Base-by-base conservation (phyloP, 2,797 vertebrate genomes). In the Anabas testudineus region DNA sequence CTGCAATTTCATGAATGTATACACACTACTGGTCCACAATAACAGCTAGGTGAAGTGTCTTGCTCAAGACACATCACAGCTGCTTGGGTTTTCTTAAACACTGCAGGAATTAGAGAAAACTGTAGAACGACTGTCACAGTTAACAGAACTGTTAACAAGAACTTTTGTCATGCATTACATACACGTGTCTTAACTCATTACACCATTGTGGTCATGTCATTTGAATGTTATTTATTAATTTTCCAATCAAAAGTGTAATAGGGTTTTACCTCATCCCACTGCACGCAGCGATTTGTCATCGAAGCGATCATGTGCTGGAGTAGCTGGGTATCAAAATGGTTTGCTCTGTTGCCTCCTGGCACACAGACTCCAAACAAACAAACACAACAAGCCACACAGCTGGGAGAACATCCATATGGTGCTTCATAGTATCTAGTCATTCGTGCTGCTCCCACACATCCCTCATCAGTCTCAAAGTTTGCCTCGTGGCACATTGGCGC, bases 211-310 rank as follows among this genome's bases (percentile, higher is more conserved):
- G 26, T 34, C 41, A 67, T 21, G 2, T 75, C 36, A 56, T 37
- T 34, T 3, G 10, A 30, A 13, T 66, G 67, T 56, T 42, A 41
- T 68, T 61, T 52, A 47, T 62, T 24, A 1, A 65, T 76, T 67
- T 68, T 53, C 45, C 34, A 72, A 37, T 45, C 63, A n/a, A 68
- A 68, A 78, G 63, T 54, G 0, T 55, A 30, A 47, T n/a, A 24
- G 48, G 46, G 45, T 54, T 69, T 69, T 28, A 60, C 64, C 76
- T 53, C 37, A 1, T 60, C 61, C 16, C 41, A 19, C 58, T 60
- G 65, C 71, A 61, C 73, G 55, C 63, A 76, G 74, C 46, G 15
- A 81, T 76, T 80, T 83, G 78, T 83, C 75, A 65, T 70, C 36
- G 52, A 55, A 64, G 71, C 39, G 18, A 71, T 78, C 73, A 71